These are phyloP conservation scores for Rhingia rostrata DNA, from an alignment of 2,888 invertebrate genomes.

Conservation along the genomic window DNA sequence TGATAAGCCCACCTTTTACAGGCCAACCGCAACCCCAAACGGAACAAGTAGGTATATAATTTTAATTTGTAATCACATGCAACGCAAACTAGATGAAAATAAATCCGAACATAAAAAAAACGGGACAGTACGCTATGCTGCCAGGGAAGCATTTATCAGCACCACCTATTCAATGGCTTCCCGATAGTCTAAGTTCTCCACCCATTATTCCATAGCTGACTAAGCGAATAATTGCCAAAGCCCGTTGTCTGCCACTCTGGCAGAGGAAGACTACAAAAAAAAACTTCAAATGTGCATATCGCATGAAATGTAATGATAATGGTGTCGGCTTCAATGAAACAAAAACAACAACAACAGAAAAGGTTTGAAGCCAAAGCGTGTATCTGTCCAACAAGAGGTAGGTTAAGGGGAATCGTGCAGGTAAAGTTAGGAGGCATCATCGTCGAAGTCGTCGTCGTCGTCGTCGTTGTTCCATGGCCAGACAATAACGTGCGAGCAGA, in stretches of 20 bases:
- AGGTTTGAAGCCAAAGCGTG: constrained; percentile 3
- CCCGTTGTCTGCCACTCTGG: constrained; percentile 47
- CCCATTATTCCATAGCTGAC: constrained; percentile 52
- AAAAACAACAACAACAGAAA: constrained; percentile 29
- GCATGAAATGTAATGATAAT: constrained; percentile 74
- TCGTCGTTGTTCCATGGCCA: constrained; percentile 54
- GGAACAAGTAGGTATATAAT: constrained; percentile 26
- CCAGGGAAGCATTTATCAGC: constrained; percentile 65
- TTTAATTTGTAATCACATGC: constrained; percentile 57
- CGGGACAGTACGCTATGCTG: constrained; percentile 1
- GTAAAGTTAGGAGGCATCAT: constrained; percentile 43
- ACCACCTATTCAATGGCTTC: constrained; percentile 68
- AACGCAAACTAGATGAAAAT: constrained; percentile 23
- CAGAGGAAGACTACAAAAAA: constrained; percentile 17
- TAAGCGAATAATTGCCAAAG: constrained; percentile 69
- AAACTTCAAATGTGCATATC: constrained; percentile 69
- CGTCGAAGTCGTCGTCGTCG: constrained; percentile 34
- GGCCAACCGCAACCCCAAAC: constrained; percentile 20
- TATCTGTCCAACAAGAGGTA: constrained; percentile 9
- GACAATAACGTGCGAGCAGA: constrained; percentile 63
- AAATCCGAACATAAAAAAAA: constrained; percentile 22
- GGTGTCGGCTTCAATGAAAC: constrained; percentile 68
- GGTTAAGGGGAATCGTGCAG: constrained; percentile 26
- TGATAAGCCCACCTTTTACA: constrained; percentile 19
- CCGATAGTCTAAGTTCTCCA: constrained; percentile 60